A percentile compares a stretch with the other conserved stretches of the same genome.
Evolutionary conservation across 2,113 vertebrate species (phyloP).

Genomic region (Sisor rabdophorus): DNA sequence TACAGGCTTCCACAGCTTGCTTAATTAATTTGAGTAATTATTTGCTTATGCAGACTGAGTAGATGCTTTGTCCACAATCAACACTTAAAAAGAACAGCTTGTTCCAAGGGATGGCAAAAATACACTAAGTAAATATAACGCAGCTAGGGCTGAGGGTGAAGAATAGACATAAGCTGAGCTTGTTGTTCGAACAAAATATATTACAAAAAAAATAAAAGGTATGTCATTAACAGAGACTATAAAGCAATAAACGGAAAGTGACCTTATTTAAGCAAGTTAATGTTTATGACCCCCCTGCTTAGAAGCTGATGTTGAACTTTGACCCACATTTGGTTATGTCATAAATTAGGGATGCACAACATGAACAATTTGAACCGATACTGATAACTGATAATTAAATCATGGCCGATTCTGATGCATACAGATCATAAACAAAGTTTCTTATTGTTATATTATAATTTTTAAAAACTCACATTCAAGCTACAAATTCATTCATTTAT

Average conservation of each 20-base stretch:
- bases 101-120: conserved; percentile 50
- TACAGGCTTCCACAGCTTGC: conserved; percentile 67
- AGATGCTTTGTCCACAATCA: conserved; percentile 65
- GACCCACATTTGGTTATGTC: background rate
- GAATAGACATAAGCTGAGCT: background rate
- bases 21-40: conserved; percentile 75
- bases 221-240: background rate
- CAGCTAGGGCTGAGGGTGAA: background rate
- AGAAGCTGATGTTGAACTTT: conserved; percentile 2
- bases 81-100: conserved; percentile 65
- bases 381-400: too few species aligned
- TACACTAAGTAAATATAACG: conserved; percentile 1
- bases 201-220: background rate
- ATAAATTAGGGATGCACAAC: background rate
- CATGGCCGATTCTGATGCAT: too few species aligned
- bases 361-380: too few species aligned
- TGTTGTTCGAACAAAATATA: background rate
- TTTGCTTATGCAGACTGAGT: conserved; percentile 76
- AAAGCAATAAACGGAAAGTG: background rate
- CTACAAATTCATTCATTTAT: too few species aligned
- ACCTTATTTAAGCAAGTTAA: background rate
- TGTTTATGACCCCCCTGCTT: background rate
- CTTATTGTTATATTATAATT: too few species aligned
- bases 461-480: too few species aligned
- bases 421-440: too few species aligned